Evolutionary conservation across 2,888 invertebrate genomes (phyloP), one percentile per base, ranked within the genome.

Genomic region (Pyrocoelia pectoralis): DNA sequence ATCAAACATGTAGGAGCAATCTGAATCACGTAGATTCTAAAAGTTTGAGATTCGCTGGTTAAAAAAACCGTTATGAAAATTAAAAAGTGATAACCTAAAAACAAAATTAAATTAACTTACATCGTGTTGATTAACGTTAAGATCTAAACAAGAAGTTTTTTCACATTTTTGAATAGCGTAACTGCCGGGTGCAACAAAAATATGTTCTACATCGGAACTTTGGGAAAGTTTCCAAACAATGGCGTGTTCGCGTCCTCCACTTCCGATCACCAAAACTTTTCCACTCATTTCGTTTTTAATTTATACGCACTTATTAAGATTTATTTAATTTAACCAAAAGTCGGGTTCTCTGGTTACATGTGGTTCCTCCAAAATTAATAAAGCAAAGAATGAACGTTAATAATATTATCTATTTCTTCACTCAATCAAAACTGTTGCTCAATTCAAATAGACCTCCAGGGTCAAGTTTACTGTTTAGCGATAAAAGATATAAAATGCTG

Each of bases 181-280:
- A 83, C 97, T 98, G 28, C 97, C 98, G 10, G 98, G 98, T 18
- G 93, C 86, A 41, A 92, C 93, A 79, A 84, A 95, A 67, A 98
- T 87, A 68, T 85, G 84, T 50, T 85, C 81, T 17, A 95, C 88
- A 77, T 85, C 81, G 10, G 85, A 77, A 46, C 96, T 97, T 79
- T 95, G 90, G 0, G 93, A 84, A 41, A 98, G 82, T 83, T 97
- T 97, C 96, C 97, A 97, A 73, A 93, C 92, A 74, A 99, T 86
- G 2, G 96, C 96, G 83, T 98, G 97, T 82, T 99, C 98, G 70
- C 98, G 88, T 1, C 97, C 98, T 38, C 98, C 98, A 78, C 90
- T 86, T 12, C 98, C 98, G 74, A 98, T 88, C 55, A 98, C 88
- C 70, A 95, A 82, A 67, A 95, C 86, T 74, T 87, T 85, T 55